These are phyloP conservation scores for Alouatta palliata DNA, from an alignment of 2,113 vertebrate species.

Conservation along the genomic window DNA sequence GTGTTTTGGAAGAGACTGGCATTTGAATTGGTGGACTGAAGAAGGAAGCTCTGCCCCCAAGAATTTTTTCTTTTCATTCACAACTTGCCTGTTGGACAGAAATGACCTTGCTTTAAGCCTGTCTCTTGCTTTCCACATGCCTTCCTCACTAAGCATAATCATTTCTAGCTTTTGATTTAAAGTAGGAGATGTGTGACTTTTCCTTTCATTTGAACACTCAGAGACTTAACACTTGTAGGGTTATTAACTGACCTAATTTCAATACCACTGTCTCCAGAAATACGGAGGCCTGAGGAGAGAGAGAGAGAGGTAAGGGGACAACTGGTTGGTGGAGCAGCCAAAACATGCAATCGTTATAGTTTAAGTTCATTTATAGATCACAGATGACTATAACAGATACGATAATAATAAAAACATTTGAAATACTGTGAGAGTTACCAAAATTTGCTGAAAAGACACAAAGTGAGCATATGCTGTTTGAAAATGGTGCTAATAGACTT, in stretches of 20 bases:
- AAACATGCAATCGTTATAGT: neutral
- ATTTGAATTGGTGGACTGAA: neutral
- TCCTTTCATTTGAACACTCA: neutral
- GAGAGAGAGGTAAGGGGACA: neutral
- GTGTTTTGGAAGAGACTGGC: neutral
- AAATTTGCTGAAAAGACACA: neutral
- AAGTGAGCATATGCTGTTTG: neutral
- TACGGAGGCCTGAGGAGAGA: neutral
- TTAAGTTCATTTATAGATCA: neutral
- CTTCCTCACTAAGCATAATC: neutral
- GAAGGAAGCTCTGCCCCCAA: neutral
- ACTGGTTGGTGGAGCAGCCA: neutral
- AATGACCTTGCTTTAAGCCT: neutral
- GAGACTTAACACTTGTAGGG: neutral
- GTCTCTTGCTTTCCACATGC: neutral
- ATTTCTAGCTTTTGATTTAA: neutral
- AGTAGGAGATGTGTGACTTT: neutral
- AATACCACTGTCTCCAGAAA: neutral
- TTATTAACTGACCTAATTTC: neutral
- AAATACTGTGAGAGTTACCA: neutral
- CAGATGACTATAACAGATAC: neutral
- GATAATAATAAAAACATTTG: neutral
- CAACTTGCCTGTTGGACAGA: neutral
- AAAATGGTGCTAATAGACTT: neutral
- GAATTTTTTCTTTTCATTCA: neutral